Conservation (phyloP, 2,113 vertebrate genomes). For the Sitta europaea region DNA sequence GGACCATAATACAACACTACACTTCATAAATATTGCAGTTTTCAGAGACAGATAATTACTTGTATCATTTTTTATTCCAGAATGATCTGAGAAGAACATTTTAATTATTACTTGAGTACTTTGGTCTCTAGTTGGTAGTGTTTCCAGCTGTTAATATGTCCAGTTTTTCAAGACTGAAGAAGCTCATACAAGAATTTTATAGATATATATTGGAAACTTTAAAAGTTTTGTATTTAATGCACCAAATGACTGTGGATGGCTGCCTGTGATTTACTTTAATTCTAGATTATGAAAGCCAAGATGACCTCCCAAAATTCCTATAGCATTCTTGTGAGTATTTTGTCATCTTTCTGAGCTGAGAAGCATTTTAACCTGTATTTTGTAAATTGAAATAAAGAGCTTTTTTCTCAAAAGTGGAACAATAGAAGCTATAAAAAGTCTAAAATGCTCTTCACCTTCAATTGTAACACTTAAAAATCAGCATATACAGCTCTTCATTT, state of each 20-base stretch:
- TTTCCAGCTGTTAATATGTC: not conserved
- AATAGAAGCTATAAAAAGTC: not conserved
- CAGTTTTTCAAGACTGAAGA: not conserved
- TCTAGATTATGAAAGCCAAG: not conserved
- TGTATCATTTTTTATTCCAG: not conserved
- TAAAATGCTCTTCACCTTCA: not conserved
- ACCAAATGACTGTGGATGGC: not conserved
- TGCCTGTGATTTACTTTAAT: not conserved
- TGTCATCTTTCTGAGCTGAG: not conserved
- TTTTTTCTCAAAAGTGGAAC: not conserved
- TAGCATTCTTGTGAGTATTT: not conserved
- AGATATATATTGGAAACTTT: not conserved
- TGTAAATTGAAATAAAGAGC: not conserved
- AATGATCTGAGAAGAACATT: not conserved
- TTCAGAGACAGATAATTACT: not conserved
- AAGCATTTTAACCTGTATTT: not conserved
- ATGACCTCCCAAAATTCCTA: not conserved
- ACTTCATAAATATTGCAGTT: not conserved
- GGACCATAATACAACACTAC: not conserved
- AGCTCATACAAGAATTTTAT: not conserved
- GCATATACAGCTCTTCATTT: not conserved
- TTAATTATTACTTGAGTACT: not conserved
- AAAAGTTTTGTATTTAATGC: not conserved
- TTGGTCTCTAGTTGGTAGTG: not conserved
- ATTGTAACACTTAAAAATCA: not conserved